Base-by-base conservation (phyloP, 2,113 vertebrate species). In the Hippolais icterina region DNA sequence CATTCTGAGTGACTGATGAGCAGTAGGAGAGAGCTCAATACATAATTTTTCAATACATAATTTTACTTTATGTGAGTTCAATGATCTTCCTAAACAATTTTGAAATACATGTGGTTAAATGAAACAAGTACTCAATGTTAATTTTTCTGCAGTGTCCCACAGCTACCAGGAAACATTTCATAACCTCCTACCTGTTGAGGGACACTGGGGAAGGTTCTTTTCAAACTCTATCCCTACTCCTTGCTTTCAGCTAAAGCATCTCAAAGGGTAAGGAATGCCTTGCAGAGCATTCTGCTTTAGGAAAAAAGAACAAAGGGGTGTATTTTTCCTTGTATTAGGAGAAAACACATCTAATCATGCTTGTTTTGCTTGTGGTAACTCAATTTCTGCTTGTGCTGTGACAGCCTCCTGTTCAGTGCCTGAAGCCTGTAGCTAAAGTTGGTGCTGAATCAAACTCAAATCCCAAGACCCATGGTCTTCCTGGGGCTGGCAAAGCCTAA, bases 341-440 rank as follows among this genome's bases (percentile, higher is more conserved):
- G 46, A 87, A 89, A 89, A 89, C 35, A 71, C 69, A 90, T 46
- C 64, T 80, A 80, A 94, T 90, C 56, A 42, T 82, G 49, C 76
- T 87, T 94, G 42, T 75, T 95, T 93, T 87, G 76, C 70, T 83
- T 87, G 74, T 60, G 60, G 63, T 60, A 91, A 83, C 83, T 94
- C 42, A 68, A 44, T 76, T 94, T 77, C 42, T 89, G 37, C 65
- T 52, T 56, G 42, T 9, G 4, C n/a, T 64, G 35, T 59, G 50
- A 69, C 64, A 77, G 56, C 15, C 50, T 94, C 37, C 87, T 85
- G n/a, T 68, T 92, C 31, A 46, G 72, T 65, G 53, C 74, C 70
- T 50, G 75, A 89, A 92, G 50, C 60, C 46, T 42, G 28, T 60
- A 72, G 65, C 66, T 82, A 23, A 76, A 94, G 41, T 23, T 37